phyloP scores from a whole-genome alignment of 2,888 invertebrate species.

The Celastrina argiolus region DNA sequence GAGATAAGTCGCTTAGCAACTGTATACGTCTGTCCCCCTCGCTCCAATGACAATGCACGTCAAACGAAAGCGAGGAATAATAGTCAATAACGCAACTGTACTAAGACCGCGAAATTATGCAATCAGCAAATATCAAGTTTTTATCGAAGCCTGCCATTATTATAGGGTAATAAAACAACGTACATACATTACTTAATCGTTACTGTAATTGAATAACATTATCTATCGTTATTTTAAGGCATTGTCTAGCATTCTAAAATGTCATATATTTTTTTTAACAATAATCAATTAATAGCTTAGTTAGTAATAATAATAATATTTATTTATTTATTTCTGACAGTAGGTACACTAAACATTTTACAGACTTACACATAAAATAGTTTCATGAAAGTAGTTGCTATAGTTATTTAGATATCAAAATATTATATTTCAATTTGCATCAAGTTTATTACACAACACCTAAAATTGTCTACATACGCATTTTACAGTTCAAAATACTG shows the following conservation, averaged over 20 bases:
- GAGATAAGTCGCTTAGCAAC: conserved; percentile 17
- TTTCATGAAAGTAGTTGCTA: too few species aligned
- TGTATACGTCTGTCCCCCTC: background rate
- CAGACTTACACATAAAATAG: too few species aligned
- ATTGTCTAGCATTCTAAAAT: background rate
- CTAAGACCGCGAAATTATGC: conserved; percentile 38
- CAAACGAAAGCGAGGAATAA: conserved; percentile 8
- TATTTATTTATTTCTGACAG: too few species aligned
- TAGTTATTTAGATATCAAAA: too few species aligned
- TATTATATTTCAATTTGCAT: too few species aligned
- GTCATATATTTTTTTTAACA: too few species aligned
- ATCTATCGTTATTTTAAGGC: conserved; percentile 9
- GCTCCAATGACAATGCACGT: background rate
- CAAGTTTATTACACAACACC: too few species aligned
- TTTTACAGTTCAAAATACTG: background rate
- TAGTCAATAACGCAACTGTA: conserved; percentile 10
- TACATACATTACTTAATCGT: conserved; percentile 19
- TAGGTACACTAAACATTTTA: too few species aligned
- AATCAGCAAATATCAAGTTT: conserved; percentile 44
- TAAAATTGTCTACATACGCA: background rate
- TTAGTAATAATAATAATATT: too few species aligned
- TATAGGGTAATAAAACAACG: conserved; percentile 24
- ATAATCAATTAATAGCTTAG: too few species aligned
- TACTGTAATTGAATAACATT: conserved; percentile 20
- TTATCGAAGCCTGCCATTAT: conserved; percentile 39